Base-by-base conservation (phyloP, 2,113 vertebrate species). In the Eretmochelys imbricata region DNA sequence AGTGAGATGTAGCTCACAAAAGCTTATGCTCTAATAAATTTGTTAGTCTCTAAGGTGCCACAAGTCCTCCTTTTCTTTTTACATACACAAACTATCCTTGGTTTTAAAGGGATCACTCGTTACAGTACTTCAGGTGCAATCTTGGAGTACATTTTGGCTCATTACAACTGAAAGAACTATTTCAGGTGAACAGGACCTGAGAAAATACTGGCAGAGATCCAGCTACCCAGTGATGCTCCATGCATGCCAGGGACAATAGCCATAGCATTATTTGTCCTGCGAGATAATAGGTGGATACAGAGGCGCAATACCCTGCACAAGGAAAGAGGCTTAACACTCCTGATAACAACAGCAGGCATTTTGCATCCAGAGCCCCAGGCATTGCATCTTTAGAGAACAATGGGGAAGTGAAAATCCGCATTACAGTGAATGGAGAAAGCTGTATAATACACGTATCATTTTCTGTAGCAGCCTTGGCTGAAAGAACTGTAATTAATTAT, bases 401-500 rank as follows among this genome's bases (percentile, higher is more conserved):
- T 79, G 88, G 38, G 75, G 51, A 90, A 90, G 93, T 65, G 88
- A 24, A 86, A 91, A 80, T 85, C 87, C 91, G 53, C 53, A 89
- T 51, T 88, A 85, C 89, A 87, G 84, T 78, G 78, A 84, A 87
- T 0, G 65, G 8, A 94, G 95, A 96, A 94, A 83, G 87, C 85
- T 95, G 14, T 76, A 87, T 88, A 94, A 96, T 97, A 93, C 83
- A 75, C 88, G 94, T 97, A 95, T 92, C 57, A 75, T 88, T 84
- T 91, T 51, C 87, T 95, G 87, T 89, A 91, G 84, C 92, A 80
- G 84, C 89, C 85, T 93, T 55, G 80, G 29, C 78, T 90, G 92
- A 92, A 92, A 90, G 94, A 88, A 80, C 96, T 91, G 81, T 97
- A 94, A 96, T 97, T 97, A 98, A 98, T 98, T 97, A 95, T 12